Evolutionary conservation across 2,888 invertebrate species (phyloP).

Genomic region (Augochlorella aurata): DNA sequence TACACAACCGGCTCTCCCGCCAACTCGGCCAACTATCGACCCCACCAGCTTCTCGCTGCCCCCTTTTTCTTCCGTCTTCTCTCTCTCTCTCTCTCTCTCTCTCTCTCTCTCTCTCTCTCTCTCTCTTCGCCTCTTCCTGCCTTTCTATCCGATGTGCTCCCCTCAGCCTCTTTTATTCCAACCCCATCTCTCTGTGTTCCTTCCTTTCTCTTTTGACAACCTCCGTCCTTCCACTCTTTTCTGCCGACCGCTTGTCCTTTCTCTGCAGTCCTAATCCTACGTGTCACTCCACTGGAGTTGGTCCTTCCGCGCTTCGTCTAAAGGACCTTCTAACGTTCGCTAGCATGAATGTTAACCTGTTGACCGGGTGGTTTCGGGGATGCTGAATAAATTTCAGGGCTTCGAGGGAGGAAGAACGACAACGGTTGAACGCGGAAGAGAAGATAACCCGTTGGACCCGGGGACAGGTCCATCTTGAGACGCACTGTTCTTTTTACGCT

Average conservation of each 20-base stretch:
- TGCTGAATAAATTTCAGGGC: neutral
- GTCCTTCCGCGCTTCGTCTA: neutral
- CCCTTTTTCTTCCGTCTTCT: conserved; percentile 44
- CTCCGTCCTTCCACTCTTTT: conserved; percentile 39
- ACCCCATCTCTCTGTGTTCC: conserved; percentile 29
- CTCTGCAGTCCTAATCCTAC: conserved; percentile 18
- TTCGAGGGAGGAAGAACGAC: neutral
- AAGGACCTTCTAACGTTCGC: conserved; percentile 13
- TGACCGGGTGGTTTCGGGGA: neutral
- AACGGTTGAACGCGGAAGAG: neutral
- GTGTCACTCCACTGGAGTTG: conserved; percentile 31
- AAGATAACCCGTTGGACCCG: neutral
- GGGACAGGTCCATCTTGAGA: neutral
- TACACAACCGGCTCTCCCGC: conserved; percentile 68
- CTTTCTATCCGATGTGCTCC: conserved; percentile 28
- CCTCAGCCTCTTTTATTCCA: conserved; percentile 37
- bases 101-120: neutral
- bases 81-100: neutral
- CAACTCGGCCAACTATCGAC: conserved; percentile 71
- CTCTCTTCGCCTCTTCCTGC: neutral
- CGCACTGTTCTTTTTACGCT: too few relatives aligned
- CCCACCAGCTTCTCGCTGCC: conserved; percentile 55
- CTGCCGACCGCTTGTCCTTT: conserved; percentile 37
- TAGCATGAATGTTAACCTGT: neutral
- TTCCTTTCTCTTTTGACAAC: conserved; percentile 47